Conservation (phyloP, 2,113 vertebrate species). For the Charadrius vociferus region DNA sequence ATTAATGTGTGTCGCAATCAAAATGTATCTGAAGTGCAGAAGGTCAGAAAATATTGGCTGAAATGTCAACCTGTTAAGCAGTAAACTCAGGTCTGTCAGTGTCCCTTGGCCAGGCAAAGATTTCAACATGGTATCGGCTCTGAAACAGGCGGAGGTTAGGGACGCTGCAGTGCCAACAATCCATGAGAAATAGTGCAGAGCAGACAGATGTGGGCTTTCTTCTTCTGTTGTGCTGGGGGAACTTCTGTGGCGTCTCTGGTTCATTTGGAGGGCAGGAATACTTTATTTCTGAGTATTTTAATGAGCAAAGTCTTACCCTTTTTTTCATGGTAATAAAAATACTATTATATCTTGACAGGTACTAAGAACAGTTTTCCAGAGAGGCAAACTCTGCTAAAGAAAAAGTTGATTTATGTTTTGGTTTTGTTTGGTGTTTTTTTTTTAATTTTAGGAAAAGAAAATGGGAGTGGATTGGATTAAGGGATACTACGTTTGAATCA, state of each 20-base stretch:
- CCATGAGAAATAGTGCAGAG: not conserved
- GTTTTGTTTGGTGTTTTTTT: too few relatives aligned
- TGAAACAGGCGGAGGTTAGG: fast-evolving
- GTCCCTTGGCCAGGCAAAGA: not conserved
- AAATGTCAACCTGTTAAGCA: not conserved
- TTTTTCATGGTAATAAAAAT: not conserved
- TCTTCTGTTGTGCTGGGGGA: not conserved
- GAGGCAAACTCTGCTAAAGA: not conserved
- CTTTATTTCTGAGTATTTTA: not conserved
- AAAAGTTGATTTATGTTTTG: not conserved
- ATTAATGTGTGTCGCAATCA: not conserved
- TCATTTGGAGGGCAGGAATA: not conserved
- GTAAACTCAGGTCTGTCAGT: fast-evolving
- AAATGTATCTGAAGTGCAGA: not conserved
- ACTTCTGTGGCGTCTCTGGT: not conserved
- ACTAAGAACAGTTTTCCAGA: not conserved
- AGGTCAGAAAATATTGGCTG: not conserved
- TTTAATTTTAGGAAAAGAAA: not conserved
- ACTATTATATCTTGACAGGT: not conserved
- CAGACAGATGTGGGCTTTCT: not conserved
- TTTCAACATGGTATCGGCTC: fast-evolving
- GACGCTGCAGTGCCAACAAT: not conserved
- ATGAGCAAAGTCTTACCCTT: not conserved
- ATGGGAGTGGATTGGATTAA: not conserved
- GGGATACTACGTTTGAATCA: not conserved